Conservation (phyloP, 92 coral and sea anemone species). For the Zoanthus gigantus region DNA sequence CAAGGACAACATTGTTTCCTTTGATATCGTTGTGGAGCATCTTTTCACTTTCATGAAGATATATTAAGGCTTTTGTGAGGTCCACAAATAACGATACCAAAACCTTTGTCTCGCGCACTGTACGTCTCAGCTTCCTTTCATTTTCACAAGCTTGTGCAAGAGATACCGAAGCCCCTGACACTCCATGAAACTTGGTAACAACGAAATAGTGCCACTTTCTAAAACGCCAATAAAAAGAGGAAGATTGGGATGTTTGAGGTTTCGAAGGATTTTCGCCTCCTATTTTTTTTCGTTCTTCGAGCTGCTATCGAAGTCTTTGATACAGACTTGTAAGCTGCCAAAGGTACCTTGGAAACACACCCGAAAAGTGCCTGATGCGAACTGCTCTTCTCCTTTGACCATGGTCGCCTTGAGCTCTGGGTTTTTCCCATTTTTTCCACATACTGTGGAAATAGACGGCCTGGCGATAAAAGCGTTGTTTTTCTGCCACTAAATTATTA, state of each 20-base stretch:
- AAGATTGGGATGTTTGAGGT: too few species aligned
- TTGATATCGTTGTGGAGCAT: constrained; percentile 1
- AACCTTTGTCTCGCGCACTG: background rate
- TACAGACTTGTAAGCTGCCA: background rate
- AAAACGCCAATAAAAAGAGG: too few species aligned
- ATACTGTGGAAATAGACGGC: constrained; percentile 11
- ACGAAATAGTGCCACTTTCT: too few species aligned
- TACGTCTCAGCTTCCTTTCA: background rate
- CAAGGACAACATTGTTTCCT: background rate
- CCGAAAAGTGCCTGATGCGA: background rate
- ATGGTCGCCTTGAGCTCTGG: background rate
- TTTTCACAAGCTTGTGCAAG: too few species aligned
- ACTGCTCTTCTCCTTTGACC: background rate
- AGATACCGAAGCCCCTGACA: too few species aligned
- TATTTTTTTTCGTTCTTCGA: too few species aligned
- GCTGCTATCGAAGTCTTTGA: too few species aligned
- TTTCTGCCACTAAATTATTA: background rate
- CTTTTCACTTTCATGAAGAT: background rate
- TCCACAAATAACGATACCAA: background rate
- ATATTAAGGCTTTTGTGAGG: background rate
- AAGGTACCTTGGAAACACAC: constrained; percentile 9
- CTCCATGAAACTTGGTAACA: too few species aligned
- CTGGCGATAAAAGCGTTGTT: background rate
- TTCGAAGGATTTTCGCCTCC: too few species aligned
- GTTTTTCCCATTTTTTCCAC: background rate